Percentiles rank a stretch among this genome's conserved stretches.
phyloP scores from a whole-genome alignment of 2,888 invertebrate species.

The Leptothorax acervorum region DNA sequence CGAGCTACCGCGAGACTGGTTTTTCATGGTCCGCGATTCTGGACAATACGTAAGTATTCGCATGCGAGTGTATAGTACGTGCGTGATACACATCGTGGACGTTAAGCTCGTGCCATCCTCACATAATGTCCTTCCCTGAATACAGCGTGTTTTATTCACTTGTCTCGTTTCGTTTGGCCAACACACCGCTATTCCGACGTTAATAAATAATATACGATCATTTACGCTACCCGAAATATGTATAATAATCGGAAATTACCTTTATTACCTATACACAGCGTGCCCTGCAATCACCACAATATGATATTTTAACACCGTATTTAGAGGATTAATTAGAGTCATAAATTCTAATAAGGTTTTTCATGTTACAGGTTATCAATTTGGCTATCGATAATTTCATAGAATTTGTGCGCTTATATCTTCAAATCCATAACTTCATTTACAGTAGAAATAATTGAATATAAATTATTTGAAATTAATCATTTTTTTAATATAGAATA shows the following conservation, averaged over 20 bases:
- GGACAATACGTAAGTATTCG: conserved; percentile 76
- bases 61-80: conserved; percentile 66
- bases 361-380: not conserved
- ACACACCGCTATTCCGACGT: not conserved
- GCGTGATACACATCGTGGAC: conserved; percentile 63
- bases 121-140: conserved; percentile 55
- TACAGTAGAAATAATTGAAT: not conserved
- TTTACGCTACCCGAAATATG: too few relatives aligned
- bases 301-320: not conserved
- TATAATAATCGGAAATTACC: not conserved
- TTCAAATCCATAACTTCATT: not conserved
- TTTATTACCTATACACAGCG: not conserved
- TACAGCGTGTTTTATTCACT: conserved; percentile 49
- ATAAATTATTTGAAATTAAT: not conserved
- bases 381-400: not conserved
- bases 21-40: conserved; percentile 80
- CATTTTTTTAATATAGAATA: not conserved
- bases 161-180: conserved; percentile 1
- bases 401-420: not conserved
- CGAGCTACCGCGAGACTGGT: conserved; percentile 74
- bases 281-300: not conserved
- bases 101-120: conserved; percentile 64
- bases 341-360: not conserved
- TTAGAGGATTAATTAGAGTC: not conserved
- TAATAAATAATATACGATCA: not conserved